These are phyloP conservation scores for Otocyon megalotis DNA, from an alignment of 2,113 vertebrate species.

Conservation along the genomic window DNA sequence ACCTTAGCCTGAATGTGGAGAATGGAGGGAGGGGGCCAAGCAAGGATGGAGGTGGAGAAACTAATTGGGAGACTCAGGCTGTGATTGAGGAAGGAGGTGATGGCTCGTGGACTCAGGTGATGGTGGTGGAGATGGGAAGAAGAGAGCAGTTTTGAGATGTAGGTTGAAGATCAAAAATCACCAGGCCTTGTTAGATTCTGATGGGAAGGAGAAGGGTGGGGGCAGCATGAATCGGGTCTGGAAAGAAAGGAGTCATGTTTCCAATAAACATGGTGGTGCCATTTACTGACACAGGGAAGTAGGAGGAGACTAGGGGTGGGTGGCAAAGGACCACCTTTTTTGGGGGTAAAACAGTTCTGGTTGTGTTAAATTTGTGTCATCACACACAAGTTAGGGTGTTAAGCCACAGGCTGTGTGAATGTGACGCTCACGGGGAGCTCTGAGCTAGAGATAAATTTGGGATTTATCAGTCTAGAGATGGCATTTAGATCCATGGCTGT, in stretches of 20 bases:
- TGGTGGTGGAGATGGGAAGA: not conserved
- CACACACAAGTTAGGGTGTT: not conserved
- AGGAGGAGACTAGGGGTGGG: not conserved
- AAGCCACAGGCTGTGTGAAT: not conserved
- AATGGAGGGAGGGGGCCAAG: not conserved
- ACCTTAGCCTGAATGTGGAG: not conserved
- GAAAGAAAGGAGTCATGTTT: not conserved
- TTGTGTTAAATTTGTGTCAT: not conserved
- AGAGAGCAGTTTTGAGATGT: not conserved
- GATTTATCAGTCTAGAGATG: not conserved
- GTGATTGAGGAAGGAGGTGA: not conserved
- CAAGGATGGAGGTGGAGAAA: not conserved
- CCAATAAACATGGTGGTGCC: not conserved
- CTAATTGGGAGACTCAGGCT: not conserved
- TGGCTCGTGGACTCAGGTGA: not conserved
- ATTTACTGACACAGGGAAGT: not conserved
- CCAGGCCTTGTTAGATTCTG: slow-evolving; percentile 32
- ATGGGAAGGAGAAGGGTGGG: not conserved
- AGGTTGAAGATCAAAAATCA: not conserved
- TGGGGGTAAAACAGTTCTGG: not conserved
- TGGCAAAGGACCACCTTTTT: not conserved
- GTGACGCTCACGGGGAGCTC: not conserved
- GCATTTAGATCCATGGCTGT: not conserved
- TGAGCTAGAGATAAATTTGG: not conserved
- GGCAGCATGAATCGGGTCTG: not conserved